Evolutionary conservation across 1,140 invertebrate genomes (phyloP).

Genomic region (Brachionus rubens): DNA sequence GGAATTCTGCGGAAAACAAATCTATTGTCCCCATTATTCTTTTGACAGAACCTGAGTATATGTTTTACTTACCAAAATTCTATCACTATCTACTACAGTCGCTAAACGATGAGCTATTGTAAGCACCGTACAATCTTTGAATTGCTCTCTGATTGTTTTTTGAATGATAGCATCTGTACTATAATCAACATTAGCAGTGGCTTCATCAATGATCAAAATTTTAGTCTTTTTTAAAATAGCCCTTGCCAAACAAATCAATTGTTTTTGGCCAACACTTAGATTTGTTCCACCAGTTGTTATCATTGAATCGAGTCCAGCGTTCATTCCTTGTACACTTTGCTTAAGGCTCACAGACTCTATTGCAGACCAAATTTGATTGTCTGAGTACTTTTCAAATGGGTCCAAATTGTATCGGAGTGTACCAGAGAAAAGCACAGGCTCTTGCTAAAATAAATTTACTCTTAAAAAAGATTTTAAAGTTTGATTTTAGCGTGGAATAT

Average conservation of each 20-base stretch:
- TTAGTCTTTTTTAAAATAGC: conserved; percentile 81
- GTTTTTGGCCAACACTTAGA: conserved; percentile 78
- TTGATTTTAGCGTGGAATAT: conserved; percentile 63
- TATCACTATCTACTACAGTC: conserved; percentile 77
- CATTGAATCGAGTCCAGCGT: background rate
- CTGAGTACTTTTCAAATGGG: conserved; percentile 51
- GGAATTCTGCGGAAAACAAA: too few relatives aligned
- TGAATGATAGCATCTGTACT: conserved; percentile 79
- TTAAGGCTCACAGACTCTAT: conserved; percentile 64
- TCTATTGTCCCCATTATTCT: too few relatives aligned
- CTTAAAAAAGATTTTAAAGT: background rate
- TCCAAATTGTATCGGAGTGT: conserved; percentile 57
- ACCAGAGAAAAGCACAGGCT: conserved; percentile 60
- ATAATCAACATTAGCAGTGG: conserved; percentile 69
- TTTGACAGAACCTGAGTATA: too few relatives aligned
- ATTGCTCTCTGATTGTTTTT: conserved; percentile 80
- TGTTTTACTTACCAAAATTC: conserved; percentile 12
- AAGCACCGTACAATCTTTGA: conserved; percentile 80
- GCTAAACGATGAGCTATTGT: conserved; percentile 91
- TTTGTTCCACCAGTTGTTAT: conserved; percentile 49
- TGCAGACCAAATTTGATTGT: conserved; percentile 52
- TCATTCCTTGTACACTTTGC: conserved; percentile 5
- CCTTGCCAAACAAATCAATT: conserved; percentile 79
- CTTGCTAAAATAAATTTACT: conserved; percentile 48
- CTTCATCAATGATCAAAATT: conserved; percentile 90